Evolutionary conservation across 92 coral and sea anemone genomes (phyloP), one percentile per base, ranked within the genome.

Genomic region (Virgularia gustaviana): DNA sequence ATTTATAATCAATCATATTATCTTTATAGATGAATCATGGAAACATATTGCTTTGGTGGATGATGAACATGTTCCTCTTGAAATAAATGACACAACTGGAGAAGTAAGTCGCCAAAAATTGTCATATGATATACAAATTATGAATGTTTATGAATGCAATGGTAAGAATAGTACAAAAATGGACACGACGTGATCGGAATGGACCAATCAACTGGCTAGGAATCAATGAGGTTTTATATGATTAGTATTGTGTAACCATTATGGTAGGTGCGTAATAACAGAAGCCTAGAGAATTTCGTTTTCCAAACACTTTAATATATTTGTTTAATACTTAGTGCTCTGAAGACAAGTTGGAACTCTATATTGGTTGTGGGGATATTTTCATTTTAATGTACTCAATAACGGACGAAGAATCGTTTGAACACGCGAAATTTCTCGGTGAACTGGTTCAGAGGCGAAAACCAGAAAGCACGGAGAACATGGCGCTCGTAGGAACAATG

Each of bases 301-400:
- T 16, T 22, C 51, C 47, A 41, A n/a, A 43, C 15, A 25, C 30
- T 22, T 4, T 7, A 31, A 57, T 24, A 1, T 19, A 15, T 57
- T 75, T 8, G 32, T 55, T 22, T 16, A 32, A 7, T 43, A 58
- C 25, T 18, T 82, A 91, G 97, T 89, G 87, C 66, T 83, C 96
- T 9, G 79, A 88, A 33, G 53, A 67, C 31, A 91, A 91, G 67
- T 51, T 91, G 54, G 85, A 91, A 44, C 72, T 79, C 12, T 89
- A 89, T 38, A 65, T 82, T 10, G 37, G 77, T 36, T 80, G 81
- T 20, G 97, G 96, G 0, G 97, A 89, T 28, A 73, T 91, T 9
- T 83, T 91, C 33, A 77, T 91, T 15, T 78, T 91, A 9, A 75
- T 91, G 45, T 91, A 91, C 81, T 91, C 97, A 8, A 91, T 91